Percentiles rank a stretch among this genome's conserved stretches.
These are phyloP conservation scores for Trachemys scripta DNA, from an alignment of 2,113 vertebrate species.

Conservation along the genomic window DNA sequence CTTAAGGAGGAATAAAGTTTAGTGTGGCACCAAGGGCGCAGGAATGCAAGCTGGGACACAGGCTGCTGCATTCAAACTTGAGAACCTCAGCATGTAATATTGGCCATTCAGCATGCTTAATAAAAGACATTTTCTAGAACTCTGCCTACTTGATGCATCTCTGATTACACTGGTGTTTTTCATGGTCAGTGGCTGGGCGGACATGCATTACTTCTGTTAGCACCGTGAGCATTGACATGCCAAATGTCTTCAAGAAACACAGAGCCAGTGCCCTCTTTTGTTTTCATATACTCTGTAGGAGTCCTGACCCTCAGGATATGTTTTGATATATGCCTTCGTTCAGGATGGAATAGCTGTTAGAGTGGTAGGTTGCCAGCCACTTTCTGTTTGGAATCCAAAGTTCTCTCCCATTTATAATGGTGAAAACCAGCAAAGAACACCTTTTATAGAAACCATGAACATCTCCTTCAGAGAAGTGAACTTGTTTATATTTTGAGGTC, in stretches of 20 bases:
- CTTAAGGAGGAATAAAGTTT: not conserved
- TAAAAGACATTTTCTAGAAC: not conserved
- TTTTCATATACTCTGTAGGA: not conserved
- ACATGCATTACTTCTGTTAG: not conserved
- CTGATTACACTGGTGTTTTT: not conserved
- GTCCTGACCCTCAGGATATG: not conserved
- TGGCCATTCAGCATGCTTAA: not conserved
- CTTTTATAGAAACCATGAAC: not conserved
- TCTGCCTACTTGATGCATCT: not conserved
- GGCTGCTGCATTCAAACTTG: not conserved
- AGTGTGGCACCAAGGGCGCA: not conserved
- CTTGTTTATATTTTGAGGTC: not conserved
- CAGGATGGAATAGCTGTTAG: not conserved
- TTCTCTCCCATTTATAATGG: not conserved
- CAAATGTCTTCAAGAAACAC: not conserved
- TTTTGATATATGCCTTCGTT: not conserved
- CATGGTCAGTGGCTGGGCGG: not conserved
- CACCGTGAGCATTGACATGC: not conserved
- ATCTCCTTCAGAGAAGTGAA: not conserved
- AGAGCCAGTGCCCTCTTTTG: not conserved
- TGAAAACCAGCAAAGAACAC: not conserved
- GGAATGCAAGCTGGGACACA: not conserved
- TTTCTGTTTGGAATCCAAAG: not conserved
- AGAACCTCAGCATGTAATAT: not conserved
- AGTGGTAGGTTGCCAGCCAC: not conserved